Conservation (phyloP, 2,888 invertebrate species). For the Agelastica alni region DNA sequence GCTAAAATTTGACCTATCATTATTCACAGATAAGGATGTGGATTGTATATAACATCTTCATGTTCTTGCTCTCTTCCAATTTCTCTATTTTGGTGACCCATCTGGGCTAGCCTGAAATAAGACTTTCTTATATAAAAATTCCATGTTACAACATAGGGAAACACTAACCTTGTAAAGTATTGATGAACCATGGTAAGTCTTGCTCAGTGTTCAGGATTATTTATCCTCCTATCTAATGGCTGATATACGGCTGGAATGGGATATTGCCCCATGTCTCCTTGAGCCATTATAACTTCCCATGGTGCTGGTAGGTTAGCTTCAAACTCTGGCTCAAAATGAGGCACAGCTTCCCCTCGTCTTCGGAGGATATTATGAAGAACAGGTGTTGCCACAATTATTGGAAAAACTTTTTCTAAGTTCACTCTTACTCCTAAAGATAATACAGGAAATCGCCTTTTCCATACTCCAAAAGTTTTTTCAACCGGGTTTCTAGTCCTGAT, state of each 20-base stretch:
- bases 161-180: too few species aligned
- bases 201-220: not conserved
- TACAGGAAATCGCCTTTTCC: constrained; percentile 43
- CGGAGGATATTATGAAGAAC: constrained; percentile 33
- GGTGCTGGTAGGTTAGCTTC: constrained; percentile 4
- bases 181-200: not conserved
- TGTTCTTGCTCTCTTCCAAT: not conserved
- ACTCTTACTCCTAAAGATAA: constrained; percentile 40
- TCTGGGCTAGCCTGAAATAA: too few species aligned
- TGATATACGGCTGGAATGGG: too few species aligned
- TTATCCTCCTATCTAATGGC: not conserved
- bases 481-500: constrained; percentile 38
- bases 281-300: constrained; percentile 11
- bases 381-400: constrained; percentile 31
- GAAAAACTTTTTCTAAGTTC: constrained; percentile 29
- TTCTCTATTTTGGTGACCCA: not conserved
- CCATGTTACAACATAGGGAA: too few species aligned
- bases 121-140: too few species aligned
- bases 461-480: too few species aligned
- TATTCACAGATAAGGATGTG: too few species aligned
- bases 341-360: constrained; percentile 15
- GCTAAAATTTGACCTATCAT: too few species aligned
- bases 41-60: too few species aligned
- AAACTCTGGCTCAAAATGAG: constrained; percentile 1
- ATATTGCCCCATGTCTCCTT: constrained; percentile 12